Percentiles rank a stretch among this genome's conserved stretches.
Evolutionary conservation across 2,113 vertebrate genomes (phyloP).

Genomic region (Elaphurus davidianus): DNA sequence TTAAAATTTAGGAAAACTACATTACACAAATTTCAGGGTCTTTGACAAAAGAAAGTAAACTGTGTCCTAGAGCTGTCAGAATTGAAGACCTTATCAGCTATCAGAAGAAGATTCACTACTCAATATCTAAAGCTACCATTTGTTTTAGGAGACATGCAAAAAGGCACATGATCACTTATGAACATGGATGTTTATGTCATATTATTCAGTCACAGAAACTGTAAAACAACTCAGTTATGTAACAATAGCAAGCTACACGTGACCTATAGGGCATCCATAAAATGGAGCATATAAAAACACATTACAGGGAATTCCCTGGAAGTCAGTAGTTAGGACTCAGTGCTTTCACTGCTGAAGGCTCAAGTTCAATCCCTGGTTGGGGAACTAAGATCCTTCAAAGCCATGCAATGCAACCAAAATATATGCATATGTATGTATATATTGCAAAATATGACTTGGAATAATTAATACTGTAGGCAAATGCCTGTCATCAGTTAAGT

Average conservation of each 20-base stretch:
- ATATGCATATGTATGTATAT: neutral
- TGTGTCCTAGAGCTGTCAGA: neutral
- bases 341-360: neutral
- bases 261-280: neutral
- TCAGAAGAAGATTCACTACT: neutral
- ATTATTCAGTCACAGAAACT: neutral
- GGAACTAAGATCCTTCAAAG: neutral
- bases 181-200: neutral
- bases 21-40: neutral
- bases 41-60: neutral
- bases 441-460: neutral
- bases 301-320: neutral
- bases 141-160: neutral
- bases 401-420: neutral
- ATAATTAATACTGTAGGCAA: neutral
- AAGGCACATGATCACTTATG: neutral
- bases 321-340: neutral
- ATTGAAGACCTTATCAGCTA: neutral
- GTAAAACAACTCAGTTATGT: neutral
- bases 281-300: neutral
- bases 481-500: neutral
- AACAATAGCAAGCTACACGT: neutral
- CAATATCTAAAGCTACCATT: neutral
- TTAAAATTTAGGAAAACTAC: neutral
- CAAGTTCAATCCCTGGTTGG: neutral